phyloP scores from a whole-genome alignment of 2,888 invertebrate species.

The Lasiommata megera region DNA sequence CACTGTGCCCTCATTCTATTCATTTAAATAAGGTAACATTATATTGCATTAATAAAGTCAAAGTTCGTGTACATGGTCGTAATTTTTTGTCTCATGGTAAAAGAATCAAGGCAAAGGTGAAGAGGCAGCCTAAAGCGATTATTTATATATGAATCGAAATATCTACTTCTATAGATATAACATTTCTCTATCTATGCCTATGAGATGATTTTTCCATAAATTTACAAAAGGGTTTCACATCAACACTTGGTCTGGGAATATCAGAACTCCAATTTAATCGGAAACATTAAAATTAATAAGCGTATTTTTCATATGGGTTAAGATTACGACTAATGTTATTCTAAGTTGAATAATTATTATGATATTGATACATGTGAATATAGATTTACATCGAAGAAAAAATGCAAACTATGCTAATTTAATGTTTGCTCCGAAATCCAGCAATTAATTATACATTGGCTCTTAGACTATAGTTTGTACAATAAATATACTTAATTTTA shows the following conservation, averaged over 20 bases:
- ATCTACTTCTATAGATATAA: conserved; percentile 32
- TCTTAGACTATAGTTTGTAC: conserved; percentile 20
- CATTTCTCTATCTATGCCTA: conserved; percentile 58
- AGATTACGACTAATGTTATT: conserved; percentile 39
- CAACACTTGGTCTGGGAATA: conserved; percentile 80
- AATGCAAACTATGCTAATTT: conserved; percentile 27
- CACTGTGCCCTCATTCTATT: too few species aligned
- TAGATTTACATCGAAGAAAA: conserved; percentile 31
- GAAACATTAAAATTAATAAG: conserved; percentile 81
- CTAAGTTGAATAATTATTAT: conserved; percentile 27
- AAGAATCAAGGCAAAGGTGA: neutral
- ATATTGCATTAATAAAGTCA: too few species aligned
- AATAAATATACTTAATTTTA: neutral
- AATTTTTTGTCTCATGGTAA: too few species aligned
- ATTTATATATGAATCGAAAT: conserved; percentile 39
- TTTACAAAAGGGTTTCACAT: conserved; percentile 70
- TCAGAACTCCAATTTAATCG: conserved; percentile 78
- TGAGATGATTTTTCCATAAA: conserved; percentile 58
- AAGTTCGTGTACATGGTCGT: too few species aligned
- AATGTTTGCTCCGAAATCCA: conserved; percentile 34
- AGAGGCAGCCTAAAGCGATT: conserved; percentile 13
- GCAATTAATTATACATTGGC: conserved; percentile 32
- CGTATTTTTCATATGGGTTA: conserved; percentile 79
- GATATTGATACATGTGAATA: neutral
- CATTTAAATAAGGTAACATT: too few species aligned